Base-by-base conservation (phyloP, 2,888 invertebrate genomes). In the Phortica magna region DNA sequence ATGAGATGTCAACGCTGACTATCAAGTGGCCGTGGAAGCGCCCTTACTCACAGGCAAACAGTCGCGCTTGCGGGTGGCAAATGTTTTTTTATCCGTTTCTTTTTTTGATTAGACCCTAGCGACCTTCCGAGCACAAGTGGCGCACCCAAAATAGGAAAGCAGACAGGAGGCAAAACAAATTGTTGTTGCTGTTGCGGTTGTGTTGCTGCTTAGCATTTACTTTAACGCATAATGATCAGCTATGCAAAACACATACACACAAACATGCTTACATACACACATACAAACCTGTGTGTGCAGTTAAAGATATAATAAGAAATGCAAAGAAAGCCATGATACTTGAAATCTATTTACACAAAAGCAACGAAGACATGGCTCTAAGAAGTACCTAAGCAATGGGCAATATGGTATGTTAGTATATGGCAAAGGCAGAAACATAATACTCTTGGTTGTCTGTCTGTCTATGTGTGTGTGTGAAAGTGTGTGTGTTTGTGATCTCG, bases 1-100 rank as follows among this genome's bases (percentile, higher is more conserved):
- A 85, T 88, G 88, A 85, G 85, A 85, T 85, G 85, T 85, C 85
- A 85, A 80, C 83, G 87, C 71, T 81, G 85, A 85, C 87, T 87
- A 88, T 84, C 88, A 87, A 79, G 78, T 79, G 88, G 88, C 85
- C 75, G 57, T 53, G 74, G 61, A 61, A 59, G 77, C 73, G 76
- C 73, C 10, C 73, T 53, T 73, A 73, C 61, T 72, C 43, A 17
- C 67, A 77, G 74, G 22, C 70, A 7, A 10, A 61, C 61, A 17
- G 19, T 61, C 55, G n/a, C 17, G n/a, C 17, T 7, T n/a, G 7
- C 55, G 2, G 31, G 31, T 31, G 31, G 31, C 31, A 31, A 31
- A 31, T 31, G 31, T 31, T 31, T 31, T 31, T 31, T n/a, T n/a
- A n/a, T 43, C 43, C 6, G 43, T 10, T 43, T 43, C 2, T 12